These are phyloP conservation scores for Cerastis rubricosa DNA, from an alignment of 2,888 invertebrate species.

Conservation along the genomic window DNA sequence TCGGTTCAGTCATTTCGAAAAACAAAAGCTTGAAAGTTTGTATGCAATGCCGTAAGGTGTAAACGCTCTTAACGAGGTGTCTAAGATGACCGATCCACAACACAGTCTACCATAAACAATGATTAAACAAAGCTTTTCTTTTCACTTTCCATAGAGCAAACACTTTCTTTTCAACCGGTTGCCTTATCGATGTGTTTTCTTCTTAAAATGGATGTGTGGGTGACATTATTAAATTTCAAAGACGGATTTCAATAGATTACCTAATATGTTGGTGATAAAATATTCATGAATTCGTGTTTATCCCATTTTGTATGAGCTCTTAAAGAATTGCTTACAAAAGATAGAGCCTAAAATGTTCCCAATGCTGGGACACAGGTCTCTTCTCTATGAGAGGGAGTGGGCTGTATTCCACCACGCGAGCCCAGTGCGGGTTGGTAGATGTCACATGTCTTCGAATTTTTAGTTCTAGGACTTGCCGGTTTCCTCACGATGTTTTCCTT, in stretches of 20 bases:
- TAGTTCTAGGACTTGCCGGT: too few relatives aligned
- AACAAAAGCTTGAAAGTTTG: too few relatives aligned
- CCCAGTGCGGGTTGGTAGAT: too few relatives aligned
- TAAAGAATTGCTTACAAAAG: not conserved
- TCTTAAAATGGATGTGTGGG: slow-evolving; percentile 35
- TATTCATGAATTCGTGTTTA: slow-evolving; percentile 1
- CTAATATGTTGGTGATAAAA: not conserved
- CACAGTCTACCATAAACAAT: slow-evolving; percentile 38
- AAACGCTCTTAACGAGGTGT: not conserved
- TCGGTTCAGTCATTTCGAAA: too few relatives aligned
- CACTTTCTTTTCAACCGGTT: slow-evolving; percentile 60
- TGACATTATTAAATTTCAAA: slow-evolving; percentile 6
- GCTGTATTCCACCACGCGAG: too few relatives aligned
- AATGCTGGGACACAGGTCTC: too few relatives aligned
- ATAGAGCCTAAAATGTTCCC: too few relatives aligned
- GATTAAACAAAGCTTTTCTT: slow-evolving; percentile 57
- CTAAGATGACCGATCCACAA: not conserved
- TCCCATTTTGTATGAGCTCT: not conserved
- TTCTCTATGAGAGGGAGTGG: too few relatives aligned
- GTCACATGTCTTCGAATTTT: too few relatives aligned
- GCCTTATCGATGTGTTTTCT: slow-evolving; percentile 25
- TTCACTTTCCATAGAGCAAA: slow-evolving; percentile 65
- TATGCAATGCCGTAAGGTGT: too few relatives aligned
- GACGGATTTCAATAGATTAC: slow-evolving; percentile 8
- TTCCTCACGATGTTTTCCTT: too few relatives aligned